phyloP scores from a whole-genome alignment of 2,888 invertebrate species.

The Lasioglossum malachurum region DNA sequence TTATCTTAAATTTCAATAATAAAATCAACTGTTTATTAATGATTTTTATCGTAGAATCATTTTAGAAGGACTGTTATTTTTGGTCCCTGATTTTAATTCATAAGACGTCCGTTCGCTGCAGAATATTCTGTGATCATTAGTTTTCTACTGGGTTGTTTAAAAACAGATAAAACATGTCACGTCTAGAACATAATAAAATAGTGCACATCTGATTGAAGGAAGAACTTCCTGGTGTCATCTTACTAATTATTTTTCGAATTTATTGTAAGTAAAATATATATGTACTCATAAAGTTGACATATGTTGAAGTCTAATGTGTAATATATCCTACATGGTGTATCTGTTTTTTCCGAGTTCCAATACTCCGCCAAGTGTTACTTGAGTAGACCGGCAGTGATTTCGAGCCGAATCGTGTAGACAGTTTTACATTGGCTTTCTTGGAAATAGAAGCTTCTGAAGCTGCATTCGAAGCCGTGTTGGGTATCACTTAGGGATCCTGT shows the following conservation, averaged over 20 bases:
- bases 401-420: neutral
- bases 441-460: neutral
- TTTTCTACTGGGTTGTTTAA: neutral
- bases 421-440: neutral
- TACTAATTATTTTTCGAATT: neutral
- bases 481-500: conserved; percentile 36
- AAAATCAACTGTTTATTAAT: no score
- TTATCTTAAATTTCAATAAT: no score
- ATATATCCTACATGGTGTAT: neutral
- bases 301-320: neutral
- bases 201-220: neutral
- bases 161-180: neutral
- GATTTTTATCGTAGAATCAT: no score
- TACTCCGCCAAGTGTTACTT: neutral
- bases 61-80: no score
- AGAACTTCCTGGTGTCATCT: neutral
- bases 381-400: conserved; percentile 9
- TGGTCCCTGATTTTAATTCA: neutral
- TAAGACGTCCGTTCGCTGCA: neutral
- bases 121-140: neutral
- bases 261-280: neutral
- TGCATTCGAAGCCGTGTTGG: conserved; percentile 20
- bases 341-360: neutral
- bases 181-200: neutral
- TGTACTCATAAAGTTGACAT: neutral